A percentile compares a stretch with the other conserved stretches of the same genome.
Evolutionary conservation across 2,888 invertebrate species (phyloP).

Genomic region (Charanyca ferruginea): DNA sequence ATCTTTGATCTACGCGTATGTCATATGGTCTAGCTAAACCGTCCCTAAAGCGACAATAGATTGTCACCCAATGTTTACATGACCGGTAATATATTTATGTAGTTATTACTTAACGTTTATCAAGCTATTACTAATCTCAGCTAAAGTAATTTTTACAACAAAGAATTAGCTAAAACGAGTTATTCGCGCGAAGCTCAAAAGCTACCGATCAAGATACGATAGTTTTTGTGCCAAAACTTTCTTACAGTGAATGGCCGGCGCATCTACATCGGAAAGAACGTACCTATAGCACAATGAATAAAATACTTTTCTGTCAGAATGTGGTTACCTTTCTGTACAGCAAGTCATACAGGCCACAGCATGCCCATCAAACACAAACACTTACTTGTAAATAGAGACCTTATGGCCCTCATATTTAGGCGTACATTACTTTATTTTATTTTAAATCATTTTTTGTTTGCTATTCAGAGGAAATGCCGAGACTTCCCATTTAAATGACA

Average conservation of each 20-base stretch:
- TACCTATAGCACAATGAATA: conserved; percentile 64
- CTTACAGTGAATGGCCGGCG: conserved; percentile 75
- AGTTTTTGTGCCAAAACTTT: conserved; percentile 72
- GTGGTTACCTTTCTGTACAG: conserved; percentile 73
- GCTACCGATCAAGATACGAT: conserved; percentile 54
- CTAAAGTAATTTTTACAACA: neutral
- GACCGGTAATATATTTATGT: neutral
- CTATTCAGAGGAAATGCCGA: conserved; percentile 83
- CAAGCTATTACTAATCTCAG: conserved; percentile 4
- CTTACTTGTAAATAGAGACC: conserved; percentile 75
- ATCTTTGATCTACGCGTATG: conserved; percentile 48
- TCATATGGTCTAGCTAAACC: neutral
- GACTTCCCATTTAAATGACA: conserved; percentile 82
- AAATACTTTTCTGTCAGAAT: conserved; percentile 78
- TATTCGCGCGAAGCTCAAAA: conserved; percentile 42
- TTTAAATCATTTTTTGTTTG: conserved; percentile 76
- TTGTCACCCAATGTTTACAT: neutral
- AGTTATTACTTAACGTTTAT: conserved; percentile 3
- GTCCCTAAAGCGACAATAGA: neutral
- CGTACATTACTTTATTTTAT: conserved; percentile 60
- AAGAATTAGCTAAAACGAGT: conserved; percentile 15
- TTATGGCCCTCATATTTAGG: conserved; percentile 71
- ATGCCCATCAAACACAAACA: conserved; percentile 75
- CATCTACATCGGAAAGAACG: conserved; percentile 36
- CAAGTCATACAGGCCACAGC: conserved; percentile 67